Base-by-base conservation (phyloP, 2,888 invertebrate genomes). In the Marasmarcha lunaedactyla region DNA sequence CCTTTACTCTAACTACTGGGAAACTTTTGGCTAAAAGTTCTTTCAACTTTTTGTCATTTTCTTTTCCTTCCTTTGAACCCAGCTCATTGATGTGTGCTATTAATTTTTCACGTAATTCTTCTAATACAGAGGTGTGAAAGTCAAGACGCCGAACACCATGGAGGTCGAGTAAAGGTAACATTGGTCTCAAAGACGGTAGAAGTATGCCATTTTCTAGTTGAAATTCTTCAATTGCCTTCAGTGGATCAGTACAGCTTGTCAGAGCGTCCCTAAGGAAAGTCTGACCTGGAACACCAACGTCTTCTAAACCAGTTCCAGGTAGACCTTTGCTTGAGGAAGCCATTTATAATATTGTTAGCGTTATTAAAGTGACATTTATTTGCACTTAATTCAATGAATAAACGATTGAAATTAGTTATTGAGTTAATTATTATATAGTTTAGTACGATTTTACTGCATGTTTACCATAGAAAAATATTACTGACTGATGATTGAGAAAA, bases 141-240 rank as follows among this genome's bases (percentile, higher is more conserved):
- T 98, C 98, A 11, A 96, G 79, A 39, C 98, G 86, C 14, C 94
- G 88, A 1, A 98, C 94, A 2, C 94, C 95, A 63, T 98, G 98
- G 14, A 98, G 86, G 71, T 99, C 98, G 7, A 99, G 84, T 11
- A 99, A 78, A 1, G 98, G 98, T 44, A 98, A 71, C 92, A 98
- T 98, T 11, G 98, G 97, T 37, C 95, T 86, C 37, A 98, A 72
- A 0, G 98, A 97, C 1, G 97, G 97, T 36, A 98, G 74, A 41
- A 95, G 77, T 54, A 97, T 94, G 30, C 95, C 95, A 86, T 97
- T 96, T 71, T 95, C 93, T 35, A 94, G 83, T 89, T 98, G 97
- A 85, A 98, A 98, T 71, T 97, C 97, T 85, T 97, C 97, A 47
- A 98, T 98, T n/a, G 98, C 97, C 79, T 95, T 95, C 30, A 98